phyloP scores from a whole-genome alignment of 2,888 invertebrate species.

The Ephialtes manifestator region DNA sequence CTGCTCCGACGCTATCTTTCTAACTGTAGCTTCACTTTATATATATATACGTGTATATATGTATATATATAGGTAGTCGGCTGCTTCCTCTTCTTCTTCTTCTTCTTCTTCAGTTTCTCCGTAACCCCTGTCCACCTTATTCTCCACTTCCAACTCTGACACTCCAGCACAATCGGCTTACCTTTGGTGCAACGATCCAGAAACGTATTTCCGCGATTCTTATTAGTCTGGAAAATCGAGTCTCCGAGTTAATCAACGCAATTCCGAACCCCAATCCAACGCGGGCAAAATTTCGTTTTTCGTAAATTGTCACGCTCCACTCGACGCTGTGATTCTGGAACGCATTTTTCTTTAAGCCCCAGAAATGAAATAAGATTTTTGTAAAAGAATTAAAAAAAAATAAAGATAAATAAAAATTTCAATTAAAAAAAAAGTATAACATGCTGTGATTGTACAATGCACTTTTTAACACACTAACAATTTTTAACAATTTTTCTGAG shows the following conservation, averaged over 20 bases:
- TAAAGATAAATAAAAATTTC: too few species aligned
- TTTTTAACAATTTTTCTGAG: too few species aligned
- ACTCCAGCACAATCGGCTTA: constrained; percentile 57
- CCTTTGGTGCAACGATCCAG: constrained; percentile 52
- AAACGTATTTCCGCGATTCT: constrained; percentile 38
- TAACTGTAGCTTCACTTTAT: neutral
- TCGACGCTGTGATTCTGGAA: too few species aligned
- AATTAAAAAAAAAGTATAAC: too few species aligned
- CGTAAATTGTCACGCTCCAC: too few species aligned
- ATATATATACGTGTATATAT: neutral
- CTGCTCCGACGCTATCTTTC: constrained; percentile 19
- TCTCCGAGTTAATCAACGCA: constrained; percentile 55
- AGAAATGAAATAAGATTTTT: too few species aligned
- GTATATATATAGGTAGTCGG: neutral
- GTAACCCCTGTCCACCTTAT: constrained; percentile 3
- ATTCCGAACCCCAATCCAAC: constrained; percentile 8
- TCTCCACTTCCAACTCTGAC: constrained; percentile 18
- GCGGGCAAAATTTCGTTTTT: neutral
- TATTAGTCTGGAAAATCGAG: constrained; percentile 65
- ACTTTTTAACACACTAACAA: too few species aligned
- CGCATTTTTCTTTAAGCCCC: too few species aligned
- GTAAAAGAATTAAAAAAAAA: too few species aligned
- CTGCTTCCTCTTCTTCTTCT: neutral
- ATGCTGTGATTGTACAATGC: too few species aligned
- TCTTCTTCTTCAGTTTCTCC: neutral